phyloP scores from a whole-genome alignment of 2,113 vertebrate genomes.

The Elgaria multicarinata region DNA sequence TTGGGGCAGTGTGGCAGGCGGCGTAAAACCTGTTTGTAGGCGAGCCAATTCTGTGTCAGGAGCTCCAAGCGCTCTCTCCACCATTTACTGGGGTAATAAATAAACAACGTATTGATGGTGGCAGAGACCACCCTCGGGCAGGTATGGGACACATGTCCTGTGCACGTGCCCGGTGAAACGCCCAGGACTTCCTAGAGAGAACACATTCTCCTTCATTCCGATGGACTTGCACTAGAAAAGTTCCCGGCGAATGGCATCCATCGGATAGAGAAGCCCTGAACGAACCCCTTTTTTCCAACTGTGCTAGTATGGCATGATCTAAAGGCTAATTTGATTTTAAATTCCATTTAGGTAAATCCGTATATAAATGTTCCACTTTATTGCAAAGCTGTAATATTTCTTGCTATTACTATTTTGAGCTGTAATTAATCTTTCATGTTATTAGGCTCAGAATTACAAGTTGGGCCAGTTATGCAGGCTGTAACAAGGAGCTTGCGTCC shows the following conservation, averaged over 20 bases:
- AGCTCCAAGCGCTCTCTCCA: background rate
- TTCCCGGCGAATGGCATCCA: accelerated
- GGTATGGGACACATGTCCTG: background rate
- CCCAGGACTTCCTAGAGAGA: accelerated
- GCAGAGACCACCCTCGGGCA: background rate
- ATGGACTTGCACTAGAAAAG: accelerated
- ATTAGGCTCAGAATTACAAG: background rate
- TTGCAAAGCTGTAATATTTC: background rate
- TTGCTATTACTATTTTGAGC: background rate
- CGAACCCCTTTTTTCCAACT: accelerated
- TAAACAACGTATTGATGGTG: too few relatives aligned
- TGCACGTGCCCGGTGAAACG: background rate
- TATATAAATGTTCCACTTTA: background rate
- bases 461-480: accelerated
- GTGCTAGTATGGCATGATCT: background rate
- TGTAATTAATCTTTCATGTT: constrained; percentile 18
- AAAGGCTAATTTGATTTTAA: background rate
- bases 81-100: background rate
- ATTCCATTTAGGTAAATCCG: constrained; percentile 7
- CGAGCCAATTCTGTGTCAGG: background rate
- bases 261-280: accelerated
- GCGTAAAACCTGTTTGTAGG: background rate
- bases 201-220: too few relatives aligned
- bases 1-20: background rate
- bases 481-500: background rate